Evolutionary conservation across 2,113 vertebrate species (phyloP), one percentile per base, ranked within the genome.

Genomic region (Fregata magnificens): DNA sequence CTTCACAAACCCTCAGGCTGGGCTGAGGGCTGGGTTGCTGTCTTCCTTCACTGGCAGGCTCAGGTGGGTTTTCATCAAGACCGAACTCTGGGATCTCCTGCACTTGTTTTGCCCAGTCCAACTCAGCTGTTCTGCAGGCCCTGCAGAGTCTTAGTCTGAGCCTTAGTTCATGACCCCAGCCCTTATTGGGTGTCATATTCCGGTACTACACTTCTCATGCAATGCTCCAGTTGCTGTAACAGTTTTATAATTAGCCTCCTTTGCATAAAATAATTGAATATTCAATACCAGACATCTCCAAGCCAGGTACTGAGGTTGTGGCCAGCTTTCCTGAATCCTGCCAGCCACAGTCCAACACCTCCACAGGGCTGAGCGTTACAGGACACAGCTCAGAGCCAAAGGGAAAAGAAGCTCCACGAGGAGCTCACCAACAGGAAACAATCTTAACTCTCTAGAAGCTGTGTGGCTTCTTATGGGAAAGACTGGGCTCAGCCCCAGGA

Each of bases 211-310:
- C 34, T 71, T 87, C 31, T 52, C 87, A 61, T 24, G 42, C 25
- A 66, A 53, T 26, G 8, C 53, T 94, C 40, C 34, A 17, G 53
- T 38, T 72, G 53, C 49, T 58, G 11, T 58, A 92, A 65, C 47
- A 24, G 50, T 91, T 90, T 71, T 29, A 38, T 65, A 92, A 89
- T 76, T 82, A 86, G 53, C 45, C 22, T 88, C 14, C 11, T 95
- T 86, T 81, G 24, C 67, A 50, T 92, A 86, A 93, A 77, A 42
- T 86, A 86, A 73, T 66, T 86, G 66, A 76, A 82, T 94, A 90
- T 83, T 93, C 78, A 93, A 22, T 66, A 77, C 74, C 66, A 92
- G 95, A 96, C 62, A 82, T 36, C 82, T 87, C 82, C 50, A 82
- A 58, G 85, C 66, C 74, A 66, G 15, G 9, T 61, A 66, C 19